A percentile compares a stretch with the other conserved stretches of the same genome.
Conservation (phyloP, 2,113 vertebrate species). For the Brienomyrus longianalis region DNA sequence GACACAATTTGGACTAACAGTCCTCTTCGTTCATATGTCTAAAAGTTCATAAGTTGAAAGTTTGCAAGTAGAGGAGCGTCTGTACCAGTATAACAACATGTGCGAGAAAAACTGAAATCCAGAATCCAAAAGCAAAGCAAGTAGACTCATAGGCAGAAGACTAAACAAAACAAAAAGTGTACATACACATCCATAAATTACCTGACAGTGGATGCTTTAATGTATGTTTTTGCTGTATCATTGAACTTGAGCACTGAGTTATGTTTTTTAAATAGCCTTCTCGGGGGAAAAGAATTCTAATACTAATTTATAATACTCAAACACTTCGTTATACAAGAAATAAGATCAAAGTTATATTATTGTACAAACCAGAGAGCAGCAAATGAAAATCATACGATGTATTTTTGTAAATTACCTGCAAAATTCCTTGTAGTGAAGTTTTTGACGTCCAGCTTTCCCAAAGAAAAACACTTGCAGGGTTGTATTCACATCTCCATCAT, state of each 20-base stretch:
- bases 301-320: background rate
- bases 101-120: too few species aligned
- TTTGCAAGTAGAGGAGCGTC: too few species aligned
- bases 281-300: background rate
- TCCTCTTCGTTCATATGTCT: too few species aligned
- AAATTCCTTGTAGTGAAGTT: constrained; percentile 81
- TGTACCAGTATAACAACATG: background rate
- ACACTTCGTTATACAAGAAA: background rate
- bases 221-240: background rate
- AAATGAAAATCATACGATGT: background rate
- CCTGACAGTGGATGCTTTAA: background rate
- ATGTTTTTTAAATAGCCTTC: background rate
- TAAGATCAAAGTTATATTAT: background rate
- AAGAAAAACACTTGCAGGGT: constrained; percentile 86
- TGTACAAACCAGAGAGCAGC: background rate
- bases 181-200: background rate
- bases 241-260: background rate
- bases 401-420: constrained; percentile 59
- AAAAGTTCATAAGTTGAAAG: too few species aligned
- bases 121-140: background rate
- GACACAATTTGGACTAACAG: too few species aligned
- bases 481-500: constrained; percentile 60
- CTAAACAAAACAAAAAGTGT: background rate
- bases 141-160: background rate
- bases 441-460: constrained; percentile 75